A percentile compares a stretch with the other conserved stretches of the same genome.
Evolutionary conservation across 1,140 invertebrate genomes (phyloP).

Genomic region (Sminthurides bifidus): DNA sequence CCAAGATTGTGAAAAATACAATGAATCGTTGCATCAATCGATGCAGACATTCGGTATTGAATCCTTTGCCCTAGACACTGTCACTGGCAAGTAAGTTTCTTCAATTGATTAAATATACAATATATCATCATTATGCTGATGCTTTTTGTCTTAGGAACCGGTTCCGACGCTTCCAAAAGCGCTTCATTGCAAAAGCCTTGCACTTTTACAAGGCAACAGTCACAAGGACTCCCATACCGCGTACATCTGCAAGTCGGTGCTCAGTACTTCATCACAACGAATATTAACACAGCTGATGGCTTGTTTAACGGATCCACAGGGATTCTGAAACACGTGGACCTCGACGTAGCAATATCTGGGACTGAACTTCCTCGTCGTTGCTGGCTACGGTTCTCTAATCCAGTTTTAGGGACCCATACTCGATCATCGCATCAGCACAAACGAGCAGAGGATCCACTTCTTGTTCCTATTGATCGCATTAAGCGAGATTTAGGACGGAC

Average conservation of each 20-base stretch:
- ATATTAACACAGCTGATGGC: slow-evolving; percentile 34
- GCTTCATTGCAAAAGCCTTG: not conserved
- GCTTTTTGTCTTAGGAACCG: too few relatives aligned
- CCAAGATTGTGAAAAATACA: not conserved
- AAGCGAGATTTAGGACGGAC: too few relatives aligned
- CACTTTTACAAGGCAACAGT: not conserved
- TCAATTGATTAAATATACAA: not conserved
- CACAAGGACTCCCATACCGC: slow-evolving; percentile 33
- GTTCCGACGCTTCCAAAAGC: not conserved
- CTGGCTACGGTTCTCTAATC: too few relatives aligned
- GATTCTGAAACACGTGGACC: slow-evolving; percentile 30
- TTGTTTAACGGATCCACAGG: slow-evolving; percentile 35
- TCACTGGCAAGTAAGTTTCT: not conserved
- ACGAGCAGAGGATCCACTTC: too few relatives aligned
- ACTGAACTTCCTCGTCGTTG: too few relatives aligned
- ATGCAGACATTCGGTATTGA: not conserved
- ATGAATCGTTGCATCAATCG: not conserved
- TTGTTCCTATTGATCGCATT: too few relatives aligned
- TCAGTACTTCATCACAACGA: slow-evolving; percentile 35
- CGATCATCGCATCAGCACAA: too few relatives aligned
- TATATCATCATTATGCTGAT: too few relatives aligned
- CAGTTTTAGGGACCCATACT: too few relatives aligned
- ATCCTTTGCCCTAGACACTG: not conserved
- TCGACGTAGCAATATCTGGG: too few relatives aligned
- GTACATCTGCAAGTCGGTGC: slow-evolving; percentile 31